A percentile compares a stretch with the other conserved stretches of the same genome.
Conservation (phyloP, 2,113 vertebrate genomes). For the Odocoileus hemionus region DNA sequence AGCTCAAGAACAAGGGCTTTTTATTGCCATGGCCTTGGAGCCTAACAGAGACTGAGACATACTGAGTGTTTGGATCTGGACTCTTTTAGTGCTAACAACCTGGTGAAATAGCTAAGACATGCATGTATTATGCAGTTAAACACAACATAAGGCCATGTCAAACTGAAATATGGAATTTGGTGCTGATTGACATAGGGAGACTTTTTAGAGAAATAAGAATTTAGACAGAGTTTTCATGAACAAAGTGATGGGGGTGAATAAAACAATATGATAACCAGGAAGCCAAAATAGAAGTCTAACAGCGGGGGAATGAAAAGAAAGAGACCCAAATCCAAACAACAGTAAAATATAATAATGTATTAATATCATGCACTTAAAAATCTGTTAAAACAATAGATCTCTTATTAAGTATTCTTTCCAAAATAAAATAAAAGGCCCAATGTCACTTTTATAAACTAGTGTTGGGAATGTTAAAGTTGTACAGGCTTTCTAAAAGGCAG, state of each 20-base stretch:
- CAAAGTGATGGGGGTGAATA: neutral
- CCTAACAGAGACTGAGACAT: neutral
- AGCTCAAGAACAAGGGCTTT: neutral
- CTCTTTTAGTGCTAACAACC: neutral
- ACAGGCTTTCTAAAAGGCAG: neutral
- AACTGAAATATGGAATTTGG: neutral
- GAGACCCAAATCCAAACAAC: neutral
- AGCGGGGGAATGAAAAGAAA: neutral
- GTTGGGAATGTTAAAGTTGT: neutral
- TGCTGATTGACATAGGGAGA: neutral
- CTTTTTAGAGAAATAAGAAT: neutral
- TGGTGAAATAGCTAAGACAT: neutral
- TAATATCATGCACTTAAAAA: neutral
- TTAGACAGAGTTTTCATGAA: neutral
- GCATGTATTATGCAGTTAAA: neutral
- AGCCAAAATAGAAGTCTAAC: neutral
- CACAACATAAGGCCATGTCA: neutral
- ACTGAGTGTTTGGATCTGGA: neutral
- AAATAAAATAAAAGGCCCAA: neutral
- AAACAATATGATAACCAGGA: neutral
- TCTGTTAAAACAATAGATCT: neutral
- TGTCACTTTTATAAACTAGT: neutral
- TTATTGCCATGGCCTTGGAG: neutral
- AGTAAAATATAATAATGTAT: neutral
- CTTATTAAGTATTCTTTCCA: neutral